Evolutionary conservation across 2,113 vertebrate genomes (phyloP), one percentile per base, ranked within the genome.

Genomic region (Saiga tatarica): DNA sequence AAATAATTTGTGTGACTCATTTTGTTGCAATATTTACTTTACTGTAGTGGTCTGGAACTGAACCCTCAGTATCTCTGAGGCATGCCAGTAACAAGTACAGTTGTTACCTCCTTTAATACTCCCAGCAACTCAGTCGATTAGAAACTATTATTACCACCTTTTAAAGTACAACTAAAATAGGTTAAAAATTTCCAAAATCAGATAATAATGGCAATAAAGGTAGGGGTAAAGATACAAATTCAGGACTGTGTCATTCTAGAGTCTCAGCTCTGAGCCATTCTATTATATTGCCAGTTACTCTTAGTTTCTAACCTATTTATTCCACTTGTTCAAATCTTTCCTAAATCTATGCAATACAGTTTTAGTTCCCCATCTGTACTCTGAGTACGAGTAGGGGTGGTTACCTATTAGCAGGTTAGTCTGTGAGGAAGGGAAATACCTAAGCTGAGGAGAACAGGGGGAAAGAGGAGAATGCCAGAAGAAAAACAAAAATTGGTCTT

Each of bases 81-180:
- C 12, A 36, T 83, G 52, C 81, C n/a, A 36, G 33, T 36, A 55
- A 55, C 47, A 82, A 52, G 50, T 23, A 23, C 17, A 52, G 28
- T n/a, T 81, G 83, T 83, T 67, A 91, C 36, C 47, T 93, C 53
- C 81, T 57, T 94, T 89, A 94, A 91, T 64, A 92, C 19, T 57
- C 45, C 50, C 15, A 45, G 50, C 16, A 89, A 84, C 30, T 88
- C 45, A 79, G n/a, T 39, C 16, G 19, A 8, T 19, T 39, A 90
- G 26, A n/a, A 50, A 64, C 50, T 53, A 7, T 47, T 76, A 85
- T 11, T 76, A 85, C 6, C 6, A 55, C 6, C 21, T 47, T 89
- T 30, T 91, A 53, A 81, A 33, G 78, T 13, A 84, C 4, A 88
- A 59, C 28, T 79, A 67, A 87, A 60, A 55, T 89, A 62, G 52